A percentile compares a stretch with the other conserved stretches of the same genome.
Evolutionary conservation across 2,797 vertebrate genomes (phyloP).

Genomic region (Lycodopsis pacificus): DNA sequence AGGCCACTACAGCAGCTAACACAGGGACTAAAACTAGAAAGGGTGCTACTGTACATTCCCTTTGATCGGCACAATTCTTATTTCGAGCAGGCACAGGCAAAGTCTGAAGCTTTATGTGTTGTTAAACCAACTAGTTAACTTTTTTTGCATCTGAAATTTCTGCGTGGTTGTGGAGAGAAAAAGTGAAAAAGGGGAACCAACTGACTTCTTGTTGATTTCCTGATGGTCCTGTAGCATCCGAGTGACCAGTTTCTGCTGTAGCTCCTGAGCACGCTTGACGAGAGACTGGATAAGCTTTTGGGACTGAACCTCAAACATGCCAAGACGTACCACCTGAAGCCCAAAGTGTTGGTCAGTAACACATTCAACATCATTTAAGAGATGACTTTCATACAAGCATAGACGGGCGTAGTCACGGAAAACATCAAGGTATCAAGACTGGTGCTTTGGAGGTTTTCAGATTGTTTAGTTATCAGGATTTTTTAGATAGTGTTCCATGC

Average conservation of each 20-base stretch:
- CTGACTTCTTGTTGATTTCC: constrained; percentile 80
- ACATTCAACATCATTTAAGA: background rate
- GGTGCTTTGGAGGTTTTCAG: background rate
- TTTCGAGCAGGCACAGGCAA: background rate
- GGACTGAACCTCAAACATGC: constrained; percentile 91
- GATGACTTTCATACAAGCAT: background rate
- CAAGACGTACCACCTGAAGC: constrained; percentile 84
- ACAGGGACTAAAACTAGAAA: constrained; percentile 12
- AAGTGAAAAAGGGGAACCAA: constrained; percentile 12
- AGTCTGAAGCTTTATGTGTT: background rate
- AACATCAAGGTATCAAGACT: background rate
- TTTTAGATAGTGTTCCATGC: background rate
- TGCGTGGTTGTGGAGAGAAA: background rate
- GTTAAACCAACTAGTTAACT: background rate
- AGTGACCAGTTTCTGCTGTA: constrained; percentile 83
- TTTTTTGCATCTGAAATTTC: background rate
- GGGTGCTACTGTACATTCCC: background rate
- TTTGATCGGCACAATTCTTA: background rate
- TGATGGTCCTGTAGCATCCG: constrained; percentile 86
- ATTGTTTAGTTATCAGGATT: background rate
- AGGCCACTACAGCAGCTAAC: constrained; percentile 22
- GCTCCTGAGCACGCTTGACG: constrained; percentile 81
- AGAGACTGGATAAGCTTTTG: constrained; percentile 86
- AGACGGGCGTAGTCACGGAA: background rate
- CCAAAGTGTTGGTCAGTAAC: constrained; percentile 17